Evolutionary conservation across 2,888 invertebrate genomes (phyloP).

Genomic region (Scaptomyza caliginosa): DNA sequence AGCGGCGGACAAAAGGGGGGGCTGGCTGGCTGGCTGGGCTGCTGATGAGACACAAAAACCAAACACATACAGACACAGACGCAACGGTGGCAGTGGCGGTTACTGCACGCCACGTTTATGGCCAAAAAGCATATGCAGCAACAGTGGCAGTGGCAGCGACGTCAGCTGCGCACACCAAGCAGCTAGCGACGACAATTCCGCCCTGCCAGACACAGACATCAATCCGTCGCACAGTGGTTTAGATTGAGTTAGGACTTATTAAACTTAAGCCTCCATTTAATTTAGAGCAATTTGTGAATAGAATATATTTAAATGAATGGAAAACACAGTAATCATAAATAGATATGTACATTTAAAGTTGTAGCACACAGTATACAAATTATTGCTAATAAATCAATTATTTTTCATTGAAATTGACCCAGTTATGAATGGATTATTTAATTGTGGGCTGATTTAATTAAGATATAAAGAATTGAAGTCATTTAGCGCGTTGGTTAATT

Average conservation of each 20-base stretch:
- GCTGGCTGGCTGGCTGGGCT: constrained; percentile 15
- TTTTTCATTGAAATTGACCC: not conserved
- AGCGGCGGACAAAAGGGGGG: constrained; percentile 26
- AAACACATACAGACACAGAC: constrained; percentile 22
- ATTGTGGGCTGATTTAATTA: not conserved
- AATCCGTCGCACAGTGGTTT: constrained; percentile 55
- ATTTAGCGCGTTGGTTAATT: not conserved
- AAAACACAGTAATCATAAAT: no score
- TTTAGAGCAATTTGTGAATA: not conserved
- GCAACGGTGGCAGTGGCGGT: constrained; percentile 37
- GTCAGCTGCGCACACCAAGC: constrained; percentile 37
- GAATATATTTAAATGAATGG: not conserved
- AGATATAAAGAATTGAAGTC: not conserved
- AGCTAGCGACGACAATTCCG: constrained; percentile 48
- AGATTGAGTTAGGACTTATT: not conserved
- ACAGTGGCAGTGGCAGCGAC: constrained; percentile 18
- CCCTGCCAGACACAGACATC: constrained; percentile 61
- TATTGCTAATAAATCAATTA: not conserved
- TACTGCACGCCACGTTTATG: constrained; percentile 59
- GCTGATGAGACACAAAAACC: constrained; percentile 35
- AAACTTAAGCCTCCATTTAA: not conserved
- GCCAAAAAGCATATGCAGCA: constrained; percentile 65
- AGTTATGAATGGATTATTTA: not conserved
- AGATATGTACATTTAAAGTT: no score
- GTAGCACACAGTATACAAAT: no score